These are phyloP conservation scores for Pogonocichla stellata DNA, from an alignment of 2,113 vertebrate genomes.

Conservation along the genomic window DNA sequence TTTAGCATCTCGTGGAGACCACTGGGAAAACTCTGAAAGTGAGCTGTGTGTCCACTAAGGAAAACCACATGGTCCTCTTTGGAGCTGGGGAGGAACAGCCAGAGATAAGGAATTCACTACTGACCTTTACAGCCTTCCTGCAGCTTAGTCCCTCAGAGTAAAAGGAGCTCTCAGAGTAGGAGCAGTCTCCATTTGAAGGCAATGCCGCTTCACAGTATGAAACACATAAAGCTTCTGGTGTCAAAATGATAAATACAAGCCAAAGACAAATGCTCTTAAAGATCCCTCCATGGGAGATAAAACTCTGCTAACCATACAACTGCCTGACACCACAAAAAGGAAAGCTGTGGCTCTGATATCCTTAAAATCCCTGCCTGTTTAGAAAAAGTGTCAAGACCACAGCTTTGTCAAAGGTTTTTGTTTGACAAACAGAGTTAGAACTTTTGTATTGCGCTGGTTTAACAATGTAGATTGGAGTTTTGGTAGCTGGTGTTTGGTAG, in stretches of 20 bases:
- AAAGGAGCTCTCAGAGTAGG: background rate
- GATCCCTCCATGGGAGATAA: background rate
- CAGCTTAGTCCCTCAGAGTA: background rate
- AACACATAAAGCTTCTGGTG: background rate
- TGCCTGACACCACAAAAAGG: background rate
- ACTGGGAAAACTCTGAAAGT: background rate
- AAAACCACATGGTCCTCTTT: background rate
- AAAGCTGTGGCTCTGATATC: background rate
- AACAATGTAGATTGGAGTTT: background rate
- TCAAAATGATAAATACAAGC: background rate
- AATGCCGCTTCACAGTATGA: background rate
- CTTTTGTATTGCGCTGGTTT: background rate
- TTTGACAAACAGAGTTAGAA: background rate
- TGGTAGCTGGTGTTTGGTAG: background rate
- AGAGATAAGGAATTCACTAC: fast-evolving
- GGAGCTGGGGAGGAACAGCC: background rate
- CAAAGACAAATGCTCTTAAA: background rate
- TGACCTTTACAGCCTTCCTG: background rate
- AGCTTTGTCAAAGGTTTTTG: background rate
- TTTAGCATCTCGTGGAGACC: background rate
- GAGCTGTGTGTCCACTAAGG: background rate
- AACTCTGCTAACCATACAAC: background rate
- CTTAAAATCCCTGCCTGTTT: fast-evolving
- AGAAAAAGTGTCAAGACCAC: background rate
- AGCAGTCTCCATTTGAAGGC: background rate